phyloP scores from a whole-genome alignment of 2,113 vertebrate genomes.

The Campylorhamphus procurvoides region DNA sequence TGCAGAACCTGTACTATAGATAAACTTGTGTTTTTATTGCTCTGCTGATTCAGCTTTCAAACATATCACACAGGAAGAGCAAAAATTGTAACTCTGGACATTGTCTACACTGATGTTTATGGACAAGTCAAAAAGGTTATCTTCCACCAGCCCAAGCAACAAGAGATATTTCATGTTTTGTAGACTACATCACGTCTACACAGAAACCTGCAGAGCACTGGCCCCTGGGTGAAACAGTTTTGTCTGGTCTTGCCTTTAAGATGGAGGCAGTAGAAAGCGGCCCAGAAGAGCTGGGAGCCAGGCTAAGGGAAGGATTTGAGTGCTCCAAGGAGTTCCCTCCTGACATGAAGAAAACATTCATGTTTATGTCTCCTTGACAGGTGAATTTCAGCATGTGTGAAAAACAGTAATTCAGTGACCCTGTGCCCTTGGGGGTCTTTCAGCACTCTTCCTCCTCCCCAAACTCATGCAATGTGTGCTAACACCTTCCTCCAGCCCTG shows the following conservation, averaged over 20 bases:
- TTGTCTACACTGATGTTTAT: neutral
- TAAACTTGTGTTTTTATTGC: neutral
- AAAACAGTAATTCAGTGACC: neutral
- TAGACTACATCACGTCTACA: neutral
- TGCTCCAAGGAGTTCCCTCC: neutral
- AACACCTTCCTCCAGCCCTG: neutral
- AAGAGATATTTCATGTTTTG: neutral
- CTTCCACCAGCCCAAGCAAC: neutral
- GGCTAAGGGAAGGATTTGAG: fast-evolving
- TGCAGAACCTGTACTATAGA: neutral
- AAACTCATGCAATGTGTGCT: neutral
- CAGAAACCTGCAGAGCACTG: neutral
- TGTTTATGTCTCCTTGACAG: neutral
- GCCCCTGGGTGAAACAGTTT: neutral
- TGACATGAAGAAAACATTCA: neutral
- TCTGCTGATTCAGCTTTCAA: constrained; percentile 15
- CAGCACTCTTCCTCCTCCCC: neutral
- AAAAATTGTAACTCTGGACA: neutral
- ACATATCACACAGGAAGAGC: neutral
- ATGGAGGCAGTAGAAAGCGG: neutral
- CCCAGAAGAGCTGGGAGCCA: neutral
- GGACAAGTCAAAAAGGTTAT: constrained; percentile 15
- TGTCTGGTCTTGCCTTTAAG: neutral
- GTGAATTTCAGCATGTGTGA: neutral
- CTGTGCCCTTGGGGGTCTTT: neutral